phyloP scores from a whole-genome alignment of 1,140 invertebrate species.

The Nasonia longicornis region DNA sequence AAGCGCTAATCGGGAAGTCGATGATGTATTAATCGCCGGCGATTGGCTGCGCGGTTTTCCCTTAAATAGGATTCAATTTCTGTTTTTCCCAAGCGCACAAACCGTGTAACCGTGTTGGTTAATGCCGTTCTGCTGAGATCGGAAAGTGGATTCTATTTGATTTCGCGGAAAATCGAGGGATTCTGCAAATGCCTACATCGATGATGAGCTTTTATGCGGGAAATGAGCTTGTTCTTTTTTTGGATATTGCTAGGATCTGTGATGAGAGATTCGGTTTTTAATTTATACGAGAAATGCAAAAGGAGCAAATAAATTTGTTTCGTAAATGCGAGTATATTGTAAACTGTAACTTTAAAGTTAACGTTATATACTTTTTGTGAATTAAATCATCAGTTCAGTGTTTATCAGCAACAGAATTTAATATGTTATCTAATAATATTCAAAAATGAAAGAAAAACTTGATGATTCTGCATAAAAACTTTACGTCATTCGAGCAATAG shows the following conservation, averaged over 20 bases:
- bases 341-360: background rate
- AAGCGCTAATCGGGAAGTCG: conserved; percentile 34
- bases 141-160: conserved; percentile 21
- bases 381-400: too few relatives aligned
- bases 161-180: background rate
- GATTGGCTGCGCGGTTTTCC: conserved; percentile 39
- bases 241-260: background rate
- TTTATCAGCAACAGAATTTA: too few relatives aligned
- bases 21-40: conserved; percentile 41
- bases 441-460: too few relatives aligned
- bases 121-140: background rate
- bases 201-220: background rate
- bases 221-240: background rate
- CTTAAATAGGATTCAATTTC: conserved; percentile 36
- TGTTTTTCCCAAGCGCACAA: background rate
- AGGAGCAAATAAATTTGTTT: too few relatives aligned
- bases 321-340: too few relatives aligned
- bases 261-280: background rate
- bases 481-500: too few relatives aligned
- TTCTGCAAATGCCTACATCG: background rate
- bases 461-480: too few relatives aligned
- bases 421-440: too few relatives aligned
- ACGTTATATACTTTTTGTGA: too few relatives aligned
- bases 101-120: background rate
- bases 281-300: background rate